Evolutionary conservation across 2,888 invertebrate species (phyloP).

Genomic region (Chydorus sphaericus): DNA sequence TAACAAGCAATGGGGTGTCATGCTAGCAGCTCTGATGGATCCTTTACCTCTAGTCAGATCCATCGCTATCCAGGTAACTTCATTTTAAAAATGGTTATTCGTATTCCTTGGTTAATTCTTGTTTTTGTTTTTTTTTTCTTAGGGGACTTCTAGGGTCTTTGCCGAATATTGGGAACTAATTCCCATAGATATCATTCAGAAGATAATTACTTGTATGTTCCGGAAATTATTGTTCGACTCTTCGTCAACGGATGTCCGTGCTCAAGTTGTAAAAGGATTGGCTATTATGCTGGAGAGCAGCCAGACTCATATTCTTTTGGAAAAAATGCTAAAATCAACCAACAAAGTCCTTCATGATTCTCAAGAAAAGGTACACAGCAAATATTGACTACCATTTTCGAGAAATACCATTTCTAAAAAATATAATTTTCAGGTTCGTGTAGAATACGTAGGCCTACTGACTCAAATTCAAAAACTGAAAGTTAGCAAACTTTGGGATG

Average conservation of each 20-base stretch:
- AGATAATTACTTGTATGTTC: not conserved
- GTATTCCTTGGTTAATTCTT: too few species aligned
- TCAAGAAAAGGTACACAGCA: not conserved
- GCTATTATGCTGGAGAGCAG: not conserved
- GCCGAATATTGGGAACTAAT: not conserved
- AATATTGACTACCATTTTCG: too few species aligned
- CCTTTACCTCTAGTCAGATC: not conserved
- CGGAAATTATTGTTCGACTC: not conserved
- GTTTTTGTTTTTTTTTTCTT: not conserved
- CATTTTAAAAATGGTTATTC: not conserved
- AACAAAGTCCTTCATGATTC: conserved; percentile 3
- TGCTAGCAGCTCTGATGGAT: not conserved
- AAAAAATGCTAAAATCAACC: not conserved
- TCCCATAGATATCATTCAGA: not conserved
- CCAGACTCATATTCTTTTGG: not conserved
- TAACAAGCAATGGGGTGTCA: not conserved
- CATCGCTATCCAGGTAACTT: not conserved
- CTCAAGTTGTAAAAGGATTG: not conserved
- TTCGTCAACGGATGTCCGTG: not conserved
- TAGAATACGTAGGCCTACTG: not conserved
- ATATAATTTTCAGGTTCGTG: not conserved
- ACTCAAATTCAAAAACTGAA: not conserved
- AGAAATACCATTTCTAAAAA: not conserved
- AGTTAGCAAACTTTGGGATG: not conserved
- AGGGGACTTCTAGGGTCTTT: not conserved